phyloP scores from a whole-genome alignment of 2,888 invertebrate genomes.

The Ophion obscuratus region DNA sequence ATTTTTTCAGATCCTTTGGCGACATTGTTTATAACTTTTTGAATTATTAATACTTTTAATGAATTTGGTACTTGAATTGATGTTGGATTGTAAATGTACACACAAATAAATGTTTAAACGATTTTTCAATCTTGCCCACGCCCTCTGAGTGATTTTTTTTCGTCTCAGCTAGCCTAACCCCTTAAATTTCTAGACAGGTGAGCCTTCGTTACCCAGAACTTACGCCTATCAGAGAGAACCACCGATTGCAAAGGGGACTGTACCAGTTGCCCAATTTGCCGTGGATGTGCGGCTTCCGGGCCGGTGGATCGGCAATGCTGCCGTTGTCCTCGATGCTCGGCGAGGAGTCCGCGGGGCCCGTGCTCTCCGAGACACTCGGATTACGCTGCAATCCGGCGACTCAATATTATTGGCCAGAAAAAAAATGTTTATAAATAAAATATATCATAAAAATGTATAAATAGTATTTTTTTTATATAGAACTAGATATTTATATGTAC shows the following conservation, averaged over 20 bases:
- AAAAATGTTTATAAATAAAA: neutral
- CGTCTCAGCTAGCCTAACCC: neutral
- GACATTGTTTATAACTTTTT: too few species aligned
- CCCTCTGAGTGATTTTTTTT: too few species aligned
- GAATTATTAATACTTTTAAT: too few species aligned
- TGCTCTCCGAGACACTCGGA: conserved; percentile 81
- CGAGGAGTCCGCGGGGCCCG: conserved; percentile 82
- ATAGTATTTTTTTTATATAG: too few species aligned
- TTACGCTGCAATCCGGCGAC: conserved; percentile 76
- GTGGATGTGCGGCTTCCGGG: conserved; percentile 89
- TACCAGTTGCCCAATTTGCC: conserved; percentile 98
- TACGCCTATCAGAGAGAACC: conserved; percentile 96
- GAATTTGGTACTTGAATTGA: too few species aligned
- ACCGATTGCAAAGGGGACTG: conserved; percentile 96
- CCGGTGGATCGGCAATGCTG: conserved; percentile 74
- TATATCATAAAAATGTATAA: too few species aligned
- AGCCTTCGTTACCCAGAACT: conserved; percentile 79
- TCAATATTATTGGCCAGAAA: neutral
- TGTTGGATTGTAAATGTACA: too few species aligned
- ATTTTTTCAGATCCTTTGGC: too few species aligned
- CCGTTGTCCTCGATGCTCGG: conserved; percentile 82
- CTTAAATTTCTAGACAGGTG: too few species aligned
- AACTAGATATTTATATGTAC: too few species aligned
- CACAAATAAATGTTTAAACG: too few species aligned
- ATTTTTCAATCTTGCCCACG: too few species aligned